Evolutionary conservation across 2,888 invertebrate genomes (phyloP).

Genomic region (Melitaea athalia): DNA sequence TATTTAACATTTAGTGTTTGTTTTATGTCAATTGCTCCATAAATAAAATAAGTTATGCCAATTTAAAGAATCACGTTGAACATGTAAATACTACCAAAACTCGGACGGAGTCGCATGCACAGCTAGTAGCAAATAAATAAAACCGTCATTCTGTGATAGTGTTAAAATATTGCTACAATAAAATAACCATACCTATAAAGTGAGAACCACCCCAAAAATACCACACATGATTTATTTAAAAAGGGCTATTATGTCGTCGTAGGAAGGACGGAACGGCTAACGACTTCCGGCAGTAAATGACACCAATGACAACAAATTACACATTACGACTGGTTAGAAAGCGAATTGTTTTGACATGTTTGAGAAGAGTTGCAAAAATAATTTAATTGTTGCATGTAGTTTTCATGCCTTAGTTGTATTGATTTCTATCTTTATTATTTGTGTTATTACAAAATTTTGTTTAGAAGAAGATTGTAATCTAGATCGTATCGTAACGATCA

Average conservation of each 20-base stretch:
- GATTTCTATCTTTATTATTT: too few species aligned
- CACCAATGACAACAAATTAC: constrained; percentile 25
- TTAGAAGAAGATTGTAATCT: too few species aligned
- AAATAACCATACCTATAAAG: background rate
- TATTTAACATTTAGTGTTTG: too few species aligned
- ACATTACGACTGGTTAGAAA: constrained; percentile 5
- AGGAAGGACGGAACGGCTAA: constrained; percentile 20
- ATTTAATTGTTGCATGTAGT: background rate
- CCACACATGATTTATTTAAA: constrained; percentile 2
- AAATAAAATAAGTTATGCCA: too few species aligned
- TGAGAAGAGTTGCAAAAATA: background rate
- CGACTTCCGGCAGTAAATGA: constrained; percentile 33
- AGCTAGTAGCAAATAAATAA: too few species aligned
- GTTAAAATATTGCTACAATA: background rate
- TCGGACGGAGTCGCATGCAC: too few species aligned
- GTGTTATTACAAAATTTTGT: too few species aligned
- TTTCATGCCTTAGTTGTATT: too few species aligned
- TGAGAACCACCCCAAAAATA: background rate
- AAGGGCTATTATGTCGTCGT: background rate
- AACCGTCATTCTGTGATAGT: background rate
- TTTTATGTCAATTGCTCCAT: too few species aligned
- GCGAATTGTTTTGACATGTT: background rate
- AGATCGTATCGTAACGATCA: too few species aligned
- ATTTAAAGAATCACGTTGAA: too few species aligned
- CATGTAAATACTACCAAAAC: too few species aligned